phyloP scores from a whole-genome alignment of 2,797 vertebrate species.

The Falco cherrug region DNA sequence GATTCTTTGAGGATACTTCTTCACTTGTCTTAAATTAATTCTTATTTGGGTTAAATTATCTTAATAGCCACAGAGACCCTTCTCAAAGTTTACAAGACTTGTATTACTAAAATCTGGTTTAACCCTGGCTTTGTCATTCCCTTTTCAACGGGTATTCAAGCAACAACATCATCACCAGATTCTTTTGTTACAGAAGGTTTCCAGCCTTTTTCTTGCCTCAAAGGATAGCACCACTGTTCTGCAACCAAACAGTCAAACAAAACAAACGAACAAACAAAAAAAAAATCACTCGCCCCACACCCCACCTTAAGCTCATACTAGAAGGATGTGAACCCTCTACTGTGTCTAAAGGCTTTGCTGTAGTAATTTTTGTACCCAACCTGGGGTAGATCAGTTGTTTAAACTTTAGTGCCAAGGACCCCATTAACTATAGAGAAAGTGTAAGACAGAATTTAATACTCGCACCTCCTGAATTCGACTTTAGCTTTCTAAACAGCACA shows the following conservation, averaged over 20 bases:
- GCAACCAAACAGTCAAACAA: background rate
- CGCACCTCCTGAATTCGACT: background rate
- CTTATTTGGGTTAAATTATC: background rate
- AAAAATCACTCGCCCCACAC: background rate
- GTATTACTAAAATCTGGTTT: background rate
- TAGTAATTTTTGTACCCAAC: background rate
- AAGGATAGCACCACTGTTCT: background rate
- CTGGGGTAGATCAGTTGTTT: background rate
- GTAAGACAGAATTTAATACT: background rate
- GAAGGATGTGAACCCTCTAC: background rate
- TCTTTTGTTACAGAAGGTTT: background rate
- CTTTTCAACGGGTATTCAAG: background rate
- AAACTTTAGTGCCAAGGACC: background rate
- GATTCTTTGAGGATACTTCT: background rate
- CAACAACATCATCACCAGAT: background rate
- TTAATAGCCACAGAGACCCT: background rate
- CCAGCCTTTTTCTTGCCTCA: background rate
- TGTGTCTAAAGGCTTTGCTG: background rate
- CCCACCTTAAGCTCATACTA: background rate
- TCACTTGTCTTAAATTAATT: background rate
- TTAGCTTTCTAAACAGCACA: background rate
- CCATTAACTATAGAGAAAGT: background rate
- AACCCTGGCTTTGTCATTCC: background rate
- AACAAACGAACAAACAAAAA: background rate
- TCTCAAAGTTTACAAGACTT: background rate